These are phyloP conservation scores for Ammodytes dubius DNA, from an alignment of 2,113 vertebrate genomes.

Conservation along the genomic window DNA sequence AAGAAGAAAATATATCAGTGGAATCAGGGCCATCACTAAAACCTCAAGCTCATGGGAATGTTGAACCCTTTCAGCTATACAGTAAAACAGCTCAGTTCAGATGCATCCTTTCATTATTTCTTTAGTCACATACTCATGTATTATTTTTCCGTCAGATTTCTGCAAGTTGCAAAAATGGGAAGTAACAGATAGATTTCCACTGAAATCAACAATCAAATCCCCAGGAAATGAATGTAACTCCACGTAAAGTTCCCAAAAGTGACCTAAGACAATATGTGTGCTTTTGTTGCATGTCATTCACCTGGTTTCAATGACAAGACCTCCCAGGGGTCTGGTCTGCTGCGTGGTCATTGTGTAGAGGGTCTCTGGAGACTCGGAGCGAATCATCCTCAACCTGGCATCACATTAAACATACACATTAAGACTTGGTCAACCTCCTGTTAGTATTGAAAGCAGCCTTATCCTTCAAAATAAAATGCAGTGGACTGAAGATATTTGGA, in stretches of 20 bases:
- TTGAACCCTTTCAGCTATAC: neutral
- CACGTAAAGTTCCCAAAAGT: too few relatives aligned
- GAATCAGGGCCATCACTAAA: neutral
- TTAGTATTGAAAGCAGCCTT: neutral
- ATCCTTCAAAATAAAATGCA: neutral
- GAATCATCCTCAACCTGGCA: constrained; percentile 62
- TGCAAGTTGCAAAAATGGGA: neutral
- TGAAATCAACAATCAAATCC: neutral
- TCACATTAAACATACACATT: neutral
- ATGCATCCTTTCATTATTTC: neutral
- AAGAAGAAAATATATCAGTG: neutral
- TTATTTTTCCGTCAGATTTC: neutral
- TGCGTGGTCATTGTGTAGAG: constrained; percentile 61
- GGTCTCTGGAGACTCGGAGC: constrained; percentile 70
- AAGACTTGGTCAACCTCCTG: neutral
- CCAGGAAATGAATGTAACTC: too few relatives aligned
- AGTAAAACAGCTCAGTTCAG: neutral
- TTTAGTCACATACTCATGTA: neutral
- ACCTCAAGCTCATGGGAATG: neutral
- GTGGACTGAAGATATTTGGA: neutral
- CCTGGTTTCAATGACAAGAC: constrained; percentile 48
- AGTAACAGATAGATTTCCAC: neutral
- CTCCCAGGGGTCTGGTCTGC: constrained; percentile 51
- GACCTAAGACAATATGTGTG: neutral
- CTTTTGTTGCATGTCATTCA: constrained; percentile 5